Conservation (phyloP, 2,113 vertebrate species). For the Pardalotus punctatus region DNA sequence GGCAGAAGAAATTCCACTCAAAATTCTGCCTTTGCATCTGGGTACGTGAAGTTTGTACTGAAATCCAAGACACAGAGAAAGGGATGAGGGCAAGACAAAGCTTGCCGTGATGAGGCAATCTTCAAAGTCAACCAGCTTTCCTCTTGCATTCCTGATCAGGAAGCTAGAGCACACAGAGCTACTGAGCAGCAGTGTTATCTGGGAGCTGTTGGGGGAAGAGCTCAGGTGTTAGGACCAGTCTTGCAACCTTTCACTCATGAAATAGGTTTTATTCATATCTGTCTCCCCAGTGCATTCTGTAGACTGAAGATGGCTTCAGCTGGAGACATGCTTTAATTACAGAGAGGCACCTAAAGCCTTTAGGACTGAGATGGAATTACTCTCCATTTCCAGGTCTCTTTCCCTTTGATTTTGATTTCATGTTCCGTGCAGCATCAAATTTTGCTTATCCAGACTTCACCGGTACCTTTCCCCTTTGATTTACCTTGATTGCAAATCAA, state of each 20-base stretch:
- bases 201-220: background rate
- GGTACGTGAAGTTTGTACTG: background rate
- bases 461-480: background rate
- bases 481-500: background rate
- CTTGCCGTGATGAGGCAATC: background rate
- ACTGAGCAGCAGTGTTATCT: background rate
- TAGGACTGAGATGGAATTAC: background rate
- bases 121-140: background rate
- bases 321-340: background rate
- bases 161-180: background rate
- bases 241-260: background rate
- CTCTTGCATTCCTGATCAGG: background rate
- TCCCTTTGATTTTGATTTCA: background rate
- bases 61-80: background rate
- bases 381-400: background rate
- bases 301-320: background rate
- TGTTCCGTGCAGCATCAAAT: background rate
- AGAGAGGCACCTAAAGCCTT: background rate
- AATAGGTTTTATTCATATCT: background rate
- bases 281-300: background rate
- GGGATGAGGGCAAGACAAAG: background rate
- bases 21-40: background rate
- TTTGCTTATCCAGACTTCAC: background rate
- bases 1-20: background rate
- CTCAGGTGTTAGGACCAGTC: rapidly evolving